Percentiles rank a stretch among this genome's conserved stretches.
Conservation (phyloP, 2,888 invertebrate genomes). For the Slavum lentiscoides region DNA sequence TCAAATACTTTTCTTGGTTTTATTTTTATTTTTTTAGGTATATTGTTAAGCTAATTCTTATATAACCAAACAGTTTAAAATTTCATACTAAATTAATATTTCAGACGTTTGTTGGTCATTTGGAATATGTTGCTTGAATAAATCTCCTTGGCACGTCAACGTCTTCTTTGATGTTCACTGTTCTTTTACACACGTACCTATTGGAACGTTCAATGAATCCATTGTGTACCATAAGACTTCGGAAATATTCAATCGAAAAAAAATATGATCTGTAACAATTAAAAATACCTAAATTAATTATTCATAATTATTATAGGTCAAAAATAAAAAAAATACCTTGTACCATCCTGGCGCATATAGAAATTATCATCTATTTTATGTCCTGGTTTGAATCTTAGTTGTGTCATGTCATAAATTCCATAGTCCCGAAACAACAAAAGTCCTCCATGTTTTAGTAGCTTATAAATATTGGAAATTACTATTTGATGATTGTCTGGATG, state of each 20-base stretch:
- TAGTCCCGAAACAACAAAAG: conserved; percentile 88
- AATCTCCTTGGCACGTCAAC: conserved; percentile 90
- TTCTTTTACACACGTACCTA: conserved; percentile 82
- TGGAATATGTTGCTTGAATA: conserved; percentile 84
- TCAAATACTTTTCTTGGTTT: conserved; percentile 32
- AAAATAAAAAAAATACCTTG: conserved; percentile 65
- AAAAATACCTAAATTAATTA: conserved; percentile 24
- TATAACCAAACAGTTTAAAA: background rate
- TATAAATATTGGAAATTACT: conserved; percentile 69
- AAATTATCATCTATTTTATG: conserved; percentile 90
- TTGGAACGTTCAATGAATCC: conserved; percentile 75
- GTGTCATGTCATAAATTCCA: conserved; percentile 94
- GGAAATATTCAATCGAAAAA: conserved; percentile 74
- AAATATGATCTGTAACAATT: conserved; percentile 72
- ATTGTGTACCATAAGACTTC: conserved; percentile 67
- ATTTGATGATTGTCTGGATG: conserved; percentile 79
- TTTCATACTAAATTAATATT: conserved; percentile 19
- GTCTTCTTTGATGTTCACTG: conserved; percentile 89
- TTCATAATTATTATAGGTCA: background rate
- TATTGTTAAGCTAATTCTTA: background rate
- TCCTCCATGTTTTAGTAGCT: conserved; percentile 75
- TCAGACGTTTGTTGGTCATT: conserved; percentile 57
- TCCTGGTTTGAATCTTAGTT: conserved; percentile 88
- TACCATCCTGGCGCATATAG: conserved; percentile 96
- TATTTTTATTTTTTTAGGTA: conserved; percentile 9